These are phyloP conservation scores for Oncorhynchus mykiss DNA, from an alignment of 2,113 vertebrate species.

Conservation along the genomic window DNA sequence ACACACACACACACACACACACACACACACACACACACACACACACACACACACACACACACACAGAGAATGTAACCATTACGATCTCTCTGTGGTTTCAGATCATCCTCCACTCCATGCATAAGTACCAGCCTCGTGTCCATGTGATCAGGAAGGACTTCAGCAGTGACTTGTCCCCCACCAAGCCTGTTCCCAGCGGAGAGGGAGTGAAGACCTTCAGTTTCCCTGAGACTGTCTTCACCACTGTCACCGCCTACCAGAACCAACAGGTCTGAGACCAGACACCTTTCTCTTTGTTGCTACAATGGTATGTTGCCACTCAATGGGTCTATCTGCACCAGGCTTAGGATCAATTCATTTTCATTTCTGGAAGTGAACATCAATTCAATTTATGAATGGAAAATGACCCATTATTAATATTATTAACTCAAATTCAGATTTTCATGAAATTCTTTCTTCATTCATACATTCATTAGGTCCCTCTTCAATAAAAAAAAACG, in stretches of 20 bases:
- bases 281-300: background rate
- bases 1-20: too few relatives aligned
- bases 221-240: slow-evolving; percentile 97
- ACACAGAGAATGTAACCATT: background rate
- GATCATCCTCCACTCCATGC: slow-evolving; percentile 99
- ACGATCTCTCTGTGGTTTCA: slow-evolving; percentile 45
- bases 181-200: slow-evolving; percentile 87
- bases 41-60: too few relatives aligned
- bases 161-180: slow-evolving; percentile 95
- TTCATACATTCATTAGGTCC: background rate
- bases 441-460: background rate
- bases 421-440: background rate
- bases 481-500: slow-evolving; percentile 90
- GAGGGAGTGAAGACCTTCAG: slow-evolving; percentile 97
- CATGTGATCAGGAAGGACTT: slow-evolving; percentile 98
- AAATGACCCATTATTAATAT: too few relatives aligned
- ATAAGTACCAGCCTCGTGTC: slow-evolving; percentile 96
- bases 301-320: too few relatives aligned
- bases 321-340: too few relatives aligned
- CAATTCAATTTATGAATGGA: too few relatives aligned
- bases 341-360: too few relatives aligned
- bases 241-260: slow-evolving; percentile 98
- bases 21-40: too few relatives aligned
- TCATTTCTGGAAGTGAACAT: too few relatives aligned
- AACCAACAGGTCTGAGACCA: slow-evolving; percentile 89